Base-by-base conservation (phyloP, 2,113 vertebrate genomes). In the Myrmecobius fasciatus region DNA sequence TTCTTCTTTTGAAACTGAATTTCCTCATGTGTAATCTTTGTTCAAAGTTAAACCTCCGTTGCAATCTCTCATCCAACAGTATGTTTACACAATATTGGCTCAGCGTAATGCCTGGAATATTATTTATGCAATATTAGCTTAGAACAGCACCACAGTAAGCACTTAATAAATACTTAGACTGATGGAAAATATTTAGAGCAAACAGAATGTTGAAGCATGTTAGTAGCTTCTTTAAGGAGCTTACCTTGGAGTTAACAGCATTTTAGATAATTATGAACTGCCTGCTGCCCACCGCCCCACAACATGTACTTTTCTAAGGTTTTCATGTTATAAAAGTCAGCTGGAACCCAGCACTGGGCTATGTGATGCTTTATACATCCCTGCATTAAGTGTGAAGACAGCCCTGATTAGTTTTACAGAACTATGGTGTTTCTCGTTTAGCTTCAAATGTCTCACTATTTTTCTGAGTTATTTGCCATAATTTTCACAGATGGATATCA, bases 1-100 rank as follows among this genome's bases (percentile, higher is more conserved):
- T 95, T 96, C 53, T 95, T 94, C 93, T 89, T 95, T 91, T 93
- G 89, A 92, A 95, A 43, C 46, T 83, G 20, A 94, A 93, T 89
- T 91, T 88, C 91, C 12, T 53, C 53, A 91, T 89, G 94, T 98
- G 53, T 95, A 90, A 90, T 95, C 92, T 96, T 93, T 75, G 89
- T 92, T 7, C 91, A 12, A 92, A 91, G 90, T 89, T 47, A 92
- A 20, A 92, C 2, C 90, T 91, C 92, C 54, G 91, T 20, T 96
- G 51, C 93, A 83, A 91, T 94, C 31, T 96, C 43, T 53, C 90
- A 96, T 93, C 91, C 54, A 22, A 90, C 17, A n/a, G 90, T 8
- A 89, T 22, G 12, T 26, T 91, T 54, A 95, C 20, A 53, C 9
- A 91, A 90, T 51, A 94, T 67, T 43, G 36, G 67, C 17, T 88